Evolutionary conservation across 2,888 invertebrate genomes (phyloP).

Genomic region (Crematogaster levior): DNA sequence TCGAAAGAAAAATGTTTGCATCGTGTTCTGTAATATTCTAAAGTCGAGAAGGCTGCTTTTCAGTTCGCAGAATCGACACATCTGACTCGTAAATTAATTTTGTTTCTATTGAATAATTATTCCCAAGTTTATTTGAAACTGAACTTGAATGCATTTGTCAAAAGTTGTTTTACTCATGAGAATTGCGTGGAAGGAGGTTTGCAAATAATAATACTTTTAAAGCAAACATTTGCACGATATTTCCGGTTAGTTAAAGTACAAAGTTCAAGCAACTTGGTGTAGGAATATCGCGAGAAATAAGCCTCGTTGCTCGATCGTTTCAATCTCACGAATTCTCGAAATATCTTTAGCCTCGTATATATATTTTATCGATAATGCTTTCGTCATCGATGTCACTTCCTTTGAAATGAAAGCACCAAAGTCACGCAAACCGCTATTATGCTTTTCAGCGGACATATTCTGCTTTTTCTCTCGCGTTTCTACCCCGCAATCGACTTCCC

Average conservation of each 20-base stretch:
- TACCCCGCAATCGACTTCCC: background rate
- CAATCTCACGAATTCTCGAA: background rate
- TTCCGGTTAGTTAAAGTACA: conserved; percentile 39
- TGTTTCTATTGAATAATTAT: background rate
- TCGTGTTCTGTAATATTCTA: background rate
- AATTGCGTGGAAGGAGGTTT: conserved; percentile 6
- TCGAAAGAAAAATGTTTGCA: background rate
- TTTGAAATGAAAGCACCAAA: background rate
- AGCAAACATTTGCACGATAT: conserved; percentile 39
- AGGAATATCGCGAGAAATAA: conserved; percentile 25
- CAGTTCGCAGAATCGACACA: background rate
- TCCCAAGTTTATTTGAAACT: background rate
- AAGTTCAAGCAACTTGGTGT: conserved; percentile 31
- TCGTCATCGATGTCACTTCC: conserved; percentile 30
- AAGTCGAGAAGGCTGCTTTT: background rate
- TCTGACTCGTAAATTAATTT: background rate
- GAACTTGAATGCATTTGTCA: background rate
- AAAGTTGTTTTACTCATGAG: conserved; percentile 7
- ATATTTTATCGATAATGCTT: conserved; percentile 12
- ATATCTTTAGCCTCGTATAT: conserved; percentile 24
- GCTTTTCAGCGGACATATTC: background rate
- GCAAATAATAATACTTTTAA: conserved; percentile 21
- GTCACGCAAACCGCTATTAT: conserved; percentile 36
- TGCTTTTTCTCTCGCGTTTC: background rate
- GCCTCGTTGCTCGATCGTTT: background rate